Conservation (phyloP, 2,888 invertebrate species). For the Tetragonula carbonaria region DNA sequence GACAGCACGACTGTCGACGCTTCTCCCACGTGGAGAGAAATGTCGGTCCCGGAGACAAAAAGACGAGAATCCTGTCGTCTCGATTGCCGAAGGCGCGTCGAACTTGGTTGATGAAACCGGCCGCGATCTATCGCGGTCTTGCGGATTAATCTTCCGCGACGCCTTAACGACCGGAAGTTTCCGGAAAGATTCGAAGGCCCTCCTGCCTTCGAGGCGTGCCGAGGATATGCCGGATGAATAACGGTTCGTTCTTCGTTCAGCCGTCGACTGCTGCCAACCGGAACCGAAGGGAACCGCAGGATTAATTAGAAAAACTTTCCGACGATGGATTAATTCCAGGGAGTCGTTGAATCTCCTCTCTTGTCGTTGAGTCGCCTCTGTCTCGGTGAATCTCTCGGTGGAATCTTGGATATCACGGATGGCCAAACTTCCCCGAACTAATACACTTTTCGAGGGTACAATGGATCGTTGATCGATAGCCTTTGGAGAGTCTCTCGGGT, state of each 20-base stretch:
- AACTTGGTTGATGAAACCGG: background rate
- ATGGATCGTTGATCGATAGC: conserved; percentile 12
- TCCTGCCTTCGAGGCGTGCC: background rate
- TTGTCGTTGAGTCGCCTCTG: background rate
- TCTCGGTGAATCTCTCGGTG: background rate
- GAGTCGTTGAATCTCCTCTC: background rate
- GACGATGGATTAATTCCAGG: conserved; percentile 6
- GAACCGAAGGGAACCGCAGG: background rate
- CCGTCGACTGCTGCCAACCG: background rate
- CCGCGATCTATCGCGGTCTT: conserved; percentile 8
- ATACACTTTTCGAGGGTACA: background rate
- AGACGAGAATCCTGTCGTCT: background rate
- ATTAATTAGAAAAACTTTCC: conserved; percentile 33
- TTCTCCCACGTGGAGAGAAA: conserved; percentile 52
- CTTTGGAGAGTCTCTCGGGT: background rate
- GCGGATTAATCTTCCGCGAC: background rate
- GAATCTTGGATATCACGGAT: background rate
- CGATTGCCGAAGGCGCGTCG: background rate
- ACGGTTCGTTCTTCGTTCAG: background rate
- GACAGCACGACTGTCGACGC: background rate
- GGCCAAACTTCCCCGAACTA: background rate
- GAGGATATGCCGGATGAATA: conserved; percentile 19
- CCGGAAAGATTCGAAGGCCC: conserved; percentile 1
- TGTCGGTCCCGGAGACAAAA: background rate
- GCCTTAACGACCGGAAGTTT: conserved; percentile 17